phyloP scores from a whole-genome alignment of 1,140 invertebrate genomes.

The Brachionus asplanchnoidis region DNA sequence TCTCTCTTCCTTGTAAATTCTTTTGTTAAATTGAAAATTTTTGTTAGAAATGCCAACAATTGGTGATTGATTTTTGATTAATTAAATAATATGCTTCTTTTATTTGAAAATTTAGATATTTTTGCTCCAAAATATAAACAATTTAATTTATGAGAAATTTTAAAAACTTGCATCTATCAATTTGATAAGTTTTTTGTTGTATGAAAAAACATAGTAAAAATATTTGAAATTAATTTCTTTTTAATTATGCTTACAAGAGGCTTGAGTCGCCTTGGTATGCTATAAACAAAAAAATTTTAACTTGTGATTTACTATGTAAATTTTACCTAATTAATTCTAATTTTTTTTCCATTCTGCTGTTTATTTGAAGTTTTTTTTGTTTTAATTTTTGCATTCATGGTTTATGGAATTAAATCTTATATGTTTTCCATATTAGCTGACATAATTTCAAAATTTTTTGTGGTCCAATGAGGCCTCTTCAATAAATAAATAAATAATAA shows the following conservation, averaged over 20 bases:
- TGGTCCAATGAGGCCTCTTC: too few relatives aligned
- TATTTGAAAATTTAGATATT: background rate
- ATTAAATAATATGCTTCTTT: background rate
- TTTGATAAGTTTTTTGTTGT: background rate
- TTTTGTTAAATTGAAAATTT: background rate
- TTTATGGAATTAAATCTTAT: too few relatives aligned
- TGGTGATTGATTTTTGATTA: background rate
- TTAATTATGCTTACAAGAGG: background rate
- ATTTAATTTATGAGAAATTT: background rate
- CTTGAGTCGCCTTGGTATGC: background rate
- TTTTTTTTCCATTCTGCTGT: too few relatives aligned
- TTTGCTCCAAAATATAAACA: background rate
- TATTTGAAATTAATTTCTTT: background rate
- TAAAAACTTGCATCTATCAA: background rate
- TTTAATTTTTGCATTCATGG: too few relatives aligned
- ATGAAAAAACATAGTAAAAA: background rate
- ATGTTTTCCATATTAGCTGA: too few relatives aligned
- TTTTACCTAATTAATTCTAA: too few relatives aligned
- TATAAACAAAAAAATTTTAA: background rate
- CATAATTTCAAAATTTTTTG: too few relatives aligned
- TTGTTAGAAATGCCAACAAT: background rate
- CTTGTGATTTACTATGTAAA: background rate
- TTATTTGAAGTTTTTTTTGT: too few relatives aligned
- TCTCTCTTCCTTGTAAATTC: background rate
- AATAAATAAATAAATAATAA: too few relatives aligned